Percentiles rank a stretch among this genome's conserved stretches.
These are phyloP conservation scores for Lepidochrysops patricia DNA, from an alignment of 2,888 invertebrate genomes.

Conservation along the genomic window DNA sequence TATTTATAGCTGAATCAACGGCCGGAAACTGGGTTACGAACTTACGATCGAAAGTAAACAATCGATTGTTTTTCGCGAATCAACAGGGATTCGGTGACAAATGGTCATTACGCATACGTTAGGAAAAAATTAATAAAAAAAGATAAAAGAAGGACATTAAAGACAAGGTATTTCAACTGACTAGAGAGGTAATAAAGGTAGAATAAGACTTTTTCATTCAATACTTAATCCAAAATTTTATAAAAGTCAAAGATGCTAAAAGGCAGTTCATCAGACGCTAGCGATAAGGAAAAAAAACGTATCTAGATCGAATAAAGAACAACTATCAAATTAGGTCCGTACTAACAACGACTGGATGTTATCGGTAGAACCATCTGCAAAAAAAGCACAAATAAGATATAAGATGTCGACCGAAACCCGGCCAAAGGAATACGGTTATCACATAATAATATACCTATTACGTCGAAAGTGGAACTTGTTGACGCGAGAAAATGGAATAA, in stretches of 20 bases:
- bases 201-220: too few species aligned
- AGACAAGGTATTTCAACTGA: too few species aligned
- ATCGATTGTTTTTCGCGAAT: neutral
- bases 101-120: too few species aligned
- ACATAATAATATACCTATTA: neutral
- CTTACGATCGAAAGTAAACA: neutral
- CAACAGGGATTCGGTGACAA: neutral
- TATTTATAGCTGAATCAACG: neutral
- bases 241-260: too few species aligned
- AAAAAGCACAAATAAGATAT: neutral
- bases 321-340: neutral
- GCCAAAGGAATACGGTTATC: slow-evolving; percentile 5
- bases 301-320: too few species aligned
- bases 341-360: neutral
- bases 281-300: too few species aligned
- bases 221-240: too few species aligned
- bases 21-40: neutral
- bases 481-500: neutral
- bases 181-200: too few species aligned
- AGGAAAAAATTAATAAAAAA: too few species aligned
- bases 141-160: too few species aligned
- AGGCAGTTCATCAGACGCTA: too few species aligned
- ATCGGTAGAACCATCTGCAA: neutral
- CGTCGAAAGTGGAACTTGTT: neutral
- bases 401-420: neutral